Base-by-base conservation (phyloP, 2,888 invertebrate genomes). In the Lypha dubia region DNA sequence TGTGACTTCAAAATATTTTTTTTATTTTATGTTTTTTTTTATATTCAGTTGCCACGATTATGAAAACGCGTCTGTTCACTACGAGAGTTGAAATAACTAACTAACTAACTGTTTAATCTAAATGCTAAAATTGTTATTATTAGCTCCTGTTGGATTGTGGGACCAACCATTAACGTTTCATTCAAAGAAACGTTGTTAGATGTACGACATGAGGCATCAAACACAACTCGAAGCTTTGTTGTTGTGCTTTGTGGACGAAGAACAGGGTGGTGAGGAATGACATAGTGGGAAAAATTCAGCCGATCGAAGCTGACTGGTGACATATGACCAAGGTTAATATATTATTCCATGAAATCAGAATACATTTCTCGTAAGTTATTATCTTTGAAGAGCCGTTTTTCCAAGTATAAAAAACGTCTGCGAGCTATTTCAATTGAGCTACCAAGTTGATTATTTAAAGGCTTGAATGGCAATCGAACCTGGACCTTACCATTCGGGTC, bases 151-250 rank as follows among this genome's bases (percentile, higher is more conserved):
- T 70, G 71, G 41, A 83, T 82, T 1, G 75, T 82, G 22, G 79
- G 79, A 17, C 82, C 63, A 20, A 65, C 38, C 75, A 76, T 83
- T 60, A 83, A 76, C 3, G 70, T 76, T 17, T 81, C 81, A 65
- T 81, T 83, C 49, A 83, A 49, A 1, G 80, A 71, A 15, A 38
- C 17, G 32, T 83, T 67, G 35, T 49, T 20, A 4, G 60, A 60
- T 13, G 60, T 60, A 6, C 38, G 60, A 8, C 38, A 60, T 1
- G 44, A 65, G 7, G 46, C 65, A 11, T 49, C 65, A 17, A 65
- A 65, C n/a, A 65, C 65, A 3, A 49, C 49, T 49, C 65, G 7
- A 2, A 65, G 65, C 17, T 65, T 65, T 17, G 28, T 65, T 28
- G 65, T 49, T 3, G 46, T 28, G 17, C 17, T 65, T 65, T 65